These are phyloP conservation scores for Acanthopagrus latus DNA, from an alignment of 2,797 vertebrate genomes.

Conservation along the genomic window DNA sequence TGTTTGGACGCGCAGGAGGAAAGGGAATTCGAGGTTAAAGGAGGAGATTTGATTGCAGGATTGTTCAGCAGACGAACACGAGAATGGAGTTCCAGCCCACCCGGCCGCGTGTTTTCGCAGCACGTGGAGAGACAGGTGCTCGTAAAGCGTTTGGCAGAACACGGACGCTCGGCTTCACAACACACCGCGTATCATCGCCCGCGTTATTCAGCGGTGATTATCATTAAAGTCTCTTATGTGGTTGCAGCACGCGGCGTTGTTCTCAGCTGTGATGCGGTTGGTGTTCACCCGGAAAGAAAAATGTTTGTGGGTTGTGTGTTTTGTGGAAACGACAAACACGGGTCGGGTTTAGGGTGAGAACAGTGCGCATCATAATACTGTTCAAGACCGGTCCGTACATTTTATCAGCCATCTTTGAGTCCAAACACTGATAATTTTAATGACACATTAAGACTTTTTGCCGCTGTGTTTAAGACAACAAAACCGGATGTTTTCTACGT, in stretches of 20 bases:
- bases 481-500: no score
- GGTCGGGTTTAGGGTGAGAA: no score
- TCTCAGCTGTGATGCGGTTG: background rate
- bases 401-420: no score
- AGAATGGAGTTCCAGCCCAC: background rate
- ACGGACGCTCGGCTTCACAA: background rate
- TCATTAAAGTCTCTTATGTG: background rate
- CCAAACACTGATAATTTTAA: no score
- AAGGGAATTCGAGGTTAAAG: constrained; percentile 39
- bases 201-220: background rate
- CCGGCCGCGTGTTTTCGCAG: background rate
- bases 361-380: no score
- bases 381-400: no score
- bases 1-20: constrained; percentile 40
- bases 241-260: background rate
- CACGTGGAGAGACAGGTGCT: constrained; percentile 37
- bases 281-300: no score
- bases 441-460: no score
- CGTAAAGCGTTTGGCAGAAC: constrained; percentile 19
- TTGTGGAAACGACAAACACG: no score
- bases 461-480: no score
- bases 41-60: constrained; percentile 42
- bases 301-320: no score
- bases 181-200: background rate
- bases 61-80: constrained; percentile 31